A percentile compares a stretch with the other conserved stretches of the same genome.
Conservation (phyloP, 2,113 vertebrate genomes). For the Varanus komodoensis region DNA sequence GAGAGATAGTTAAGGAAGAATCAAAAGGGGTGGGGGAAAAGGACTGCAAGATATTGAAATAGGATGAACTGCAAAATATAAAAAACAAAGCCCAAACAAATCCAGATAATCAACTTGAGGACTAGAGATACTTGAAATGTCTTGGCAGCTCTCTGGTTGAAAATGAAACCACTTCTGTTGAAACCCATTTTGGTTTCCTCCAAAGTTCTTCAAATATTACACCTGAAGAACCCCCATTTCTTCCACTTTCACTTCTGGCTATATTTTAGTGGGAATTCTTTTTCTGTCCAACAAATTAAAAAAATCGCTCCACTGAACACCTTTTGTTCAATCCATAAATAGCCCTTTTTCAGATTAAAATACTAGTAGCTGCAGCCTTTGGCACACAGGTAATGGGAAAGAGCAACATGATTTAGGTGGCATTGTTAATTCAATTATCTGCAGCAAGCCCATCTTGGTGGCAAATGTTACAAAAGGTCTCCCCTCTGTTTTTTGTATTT, state of each 20-base stretch:
- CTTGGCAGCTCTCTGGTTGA: not conserved
- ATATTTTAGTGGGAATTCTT: not conserved
- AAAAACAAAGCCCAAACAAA: not conserved
- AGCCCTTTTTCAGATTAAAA: conserved; percentile 34
- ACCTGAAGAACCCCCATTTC: not conserved
- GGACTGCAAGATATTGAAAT: not conserved
- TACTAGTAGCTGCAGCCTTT: conserved; percentile 37
- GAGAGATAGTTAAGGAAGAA: not conserved
- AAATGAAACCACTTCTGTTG: not conserved
- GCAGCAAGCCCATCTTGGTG: not conserved
- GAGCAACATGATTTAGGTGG: conserved; percentile 28
- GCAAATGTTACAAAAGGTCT: conserved; percentile 16
- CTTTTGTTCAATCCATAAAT: not conserved
- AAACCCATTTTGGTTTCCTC: not conserved
- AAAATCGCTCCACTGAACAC: not conserved
- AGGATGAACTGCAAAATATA: not conserved
- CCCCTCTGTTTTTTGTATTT: conserved; percentile 13
- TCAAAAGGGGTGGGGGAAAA: too few species aligned
- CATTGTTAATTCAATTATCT: conserved; percentile 24
- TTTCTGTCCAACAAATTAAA: not conserved
- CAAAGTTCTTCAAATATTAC: not conserved
- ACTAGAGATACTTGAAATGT: not conserved
- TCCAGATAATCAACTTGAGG: not conserved
- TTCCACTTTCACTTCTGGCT: not conserved
- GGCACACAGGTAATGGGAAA: conserved; percentile 3